Base-by-base conservation (phyloP, 2,797 vertebrate genomes). In the Lepilemur ruficaudatus region DNA sequence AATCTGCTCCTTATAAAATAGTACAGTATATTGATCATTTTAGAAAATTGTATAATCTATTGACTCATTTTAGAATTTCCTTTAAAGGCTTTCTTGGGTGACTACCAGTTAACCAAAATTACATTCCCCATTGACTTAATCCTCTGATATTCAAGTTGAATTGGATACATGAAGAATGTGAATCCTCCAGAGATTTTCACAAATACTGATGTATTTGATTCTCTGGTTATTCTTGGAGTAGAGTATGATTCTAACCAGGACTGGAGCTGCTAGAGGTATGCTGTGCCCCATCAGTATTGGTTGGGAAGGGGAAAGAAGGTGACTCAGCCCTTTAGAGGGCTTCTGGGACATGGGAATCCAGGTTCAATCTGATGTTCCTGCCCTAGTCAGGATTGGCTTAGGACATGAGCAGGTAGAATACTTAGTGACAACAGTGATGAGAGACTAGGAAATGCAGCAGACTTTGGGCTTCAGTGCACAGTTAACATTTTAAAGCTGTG, bases 21-120 rank as follows among this genome's bases (percentile, higher is more conserved):
- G 69, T 75, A 69, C 23, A 70, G 43, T 82, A 32, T 43, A 50
- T 30, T 67, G 23, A 91, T 67, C 41, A 20, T 41, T 81, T 86
- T 81, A 41, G 38, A 85, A 85, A 85, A 50, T 52, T 38, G 32
- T 38, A 25, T 48, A 48, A 14, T 76, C 10, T 50, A 61, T 83
- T 61, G 32, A 91, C 52, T 20, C 14, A 61, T 52, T 87, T 86
- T 91, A 70, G 76, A 88, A 70, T 88, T 91, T 80, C 35, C 32
- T 94, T 82, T 76, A 75, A 61, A 82, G 38, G 18, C n/a, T 81
- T 91, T 61, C 81, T 90, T 87, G 76, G 50, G 30, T 94, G 92
- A 91, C 41, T 52, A 30, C 59, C 48, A 59, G 17, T 63, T 84
- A 78, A 70, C 80, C 48, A 91, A 72, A 95, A 73, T 91, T 72